Evolutionary conservation across 2,797 vertebrate species (phyloP), one percentile per base, ranked within the genome.

Genomic region (Coccyzus lansbergi): DNA sequence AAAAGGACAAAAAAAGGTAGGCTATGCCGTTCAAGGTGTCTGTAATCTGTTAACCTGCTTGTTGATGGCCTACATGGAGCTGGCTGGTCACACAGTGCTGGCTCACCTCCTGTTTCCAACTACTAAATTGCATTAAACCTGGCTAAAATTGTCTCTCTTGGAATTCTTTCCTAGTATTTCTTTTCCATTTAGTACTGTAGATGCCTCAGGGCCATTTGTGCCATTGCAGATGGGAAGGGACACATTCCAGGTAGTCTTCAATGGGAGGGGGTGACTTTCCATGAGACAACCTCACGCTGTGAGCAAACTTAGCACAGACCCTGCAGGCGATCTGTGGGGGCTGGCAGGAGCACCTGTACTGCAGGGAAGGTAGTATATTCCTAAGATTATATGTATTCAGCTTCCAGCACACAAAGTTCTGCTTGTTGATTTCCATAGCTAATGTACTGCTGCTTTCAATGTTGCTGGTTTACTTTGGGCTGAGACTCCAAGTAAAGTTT

Each of bases 1-100:
- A 91, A 53, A 97, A 96, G 60, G 97, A 96, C 60, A 98, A 96
- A 92, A 98, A 95, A 88, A 98, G 98, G 98, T 98, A 95, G 84
- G 97, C 86, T 5, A 8, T 42, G 7, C 17, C 6, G 2, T 34
- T 55, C 38, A 18, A 36, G 52, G 42, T 86, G 34, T 36, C 40
- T 36, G 46, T 48, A 9, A 44, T n/a, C 36, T 55, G 26, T 59
- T 64, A 68, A 60, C 46, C 56, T 5, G 3, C 46, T 11, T 84
- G 65, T 44, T 24, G 59, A 13, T 67, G 33, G 51, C 42, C 64
- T 91, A 33, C 8, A 0, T 53, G 70, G 69, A 76, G 65, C 90
- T 91, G 69, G 26, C 77, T 86, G 69, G 19, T 48, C 31, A 1
- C 5, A 9, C 44, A 14, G 0, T 17, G 46, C 65, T 84, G 69